A percentile compares a stretch with the other conserved stretches of the same genome.
phyloP scores from a whole-genome alignment of 2,888 invertebrate species.

The Drosophila recens region DNA sequence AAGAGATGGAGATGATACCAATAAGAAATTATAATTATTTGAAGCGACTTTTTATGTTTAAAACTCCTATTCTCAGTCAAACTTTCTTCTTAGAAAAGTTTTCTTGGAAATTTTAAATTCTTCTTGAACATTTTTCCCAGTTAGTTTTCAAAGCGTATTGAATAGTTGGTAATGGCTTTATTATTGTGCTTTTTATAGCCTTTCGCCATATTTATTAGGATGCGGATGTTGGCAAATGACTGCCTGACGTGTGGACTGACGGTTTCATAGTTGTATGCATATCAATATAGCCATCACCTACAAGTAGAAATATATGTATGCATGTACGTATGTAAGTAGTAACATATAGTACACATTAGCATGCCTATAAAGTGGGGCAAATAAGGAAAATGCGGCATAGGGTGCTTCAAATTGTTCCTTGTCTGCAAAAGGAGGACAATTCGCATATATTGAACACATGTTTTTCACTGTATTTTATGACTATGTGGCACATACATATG shows the following conservation, averaged over 20 bases:
- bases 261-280: conserved; percentile 60
- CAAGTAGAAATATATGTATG: not conserved
- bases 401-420: conserved; percentile 37
- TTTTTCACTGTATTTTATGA: conserved; percentile 44
- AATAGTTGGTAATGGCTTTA: conserved; percentile 11
- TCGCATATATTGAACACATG: conserved; percentile 39
- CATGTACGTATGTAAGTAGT: not conserved
- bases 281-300: conserved; percentile 69
- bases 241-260: conserved; percentile 58
- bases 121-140: not conserved
- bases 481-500: conserved; percentile 10
- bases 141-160: conserved; percentile 22
- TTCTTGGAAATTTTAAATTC: not conserved
- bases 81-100: not conserved
- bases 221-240: conserved; percentile 62
- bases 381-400: conserved; percentile 45
- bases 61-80: too few species aligned
- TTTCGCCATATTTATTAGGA: conserved; percentile 57
- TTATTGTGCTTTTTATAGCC: conserved; percentile 33
- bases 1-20: too few species aligned
- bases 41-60: too few species aligned
- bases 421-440: conserved; percentile 42
- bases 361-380: conserved; percentile 57
- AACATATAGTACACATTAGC: conserved; percentile 5
- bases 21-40: too few species aligned